Percentiles rank a stretch among this genome's conserved stretches.
Evolutionary conservation across 2,113 vertebrate species (phyloP).

Genomic region (Merops nubicus): DNA sequence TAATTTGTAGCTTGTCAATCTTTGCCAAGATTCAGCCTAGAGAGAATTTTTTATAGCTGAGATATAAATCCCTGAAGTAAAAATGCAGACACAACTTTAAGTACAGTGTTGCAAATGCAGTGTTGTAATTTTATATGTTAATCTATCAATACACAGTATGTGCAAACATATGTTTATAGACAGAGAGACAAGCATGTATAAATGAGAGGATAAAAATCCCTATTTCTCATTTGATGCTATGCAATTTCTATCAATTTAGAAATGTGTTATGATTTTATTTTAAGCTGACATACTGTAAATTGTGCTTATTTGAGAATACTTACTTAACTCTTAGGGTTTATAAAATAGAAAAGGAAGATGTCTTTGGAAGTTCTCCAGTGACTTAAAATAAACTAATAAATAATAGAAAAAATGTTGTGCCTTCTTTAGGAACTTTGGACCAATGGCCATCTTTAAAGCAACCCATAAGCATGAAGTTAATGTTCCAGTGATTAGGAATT

Average conservation of each 20-base stretch:
- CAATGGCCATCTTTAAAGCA: constrained; percentile 15
- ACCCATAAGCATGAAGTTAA: neutral
- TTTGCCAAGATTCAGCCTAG: constrained; percentile 49
- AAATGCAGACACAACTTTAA: constrained; percentile 80
- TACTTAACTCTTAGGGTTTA: constrained; percentile 68
- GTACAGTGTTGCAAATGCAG: constrained; percentile 74
- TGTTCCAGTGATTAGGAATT: neutral
- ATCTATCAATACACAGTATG: constrained; percentile 79
- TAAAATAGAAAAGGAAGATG: constrained; percentile 50
- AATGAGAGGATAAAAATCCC: constrained; percentile 76
- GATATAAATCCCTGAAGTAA: constrained; percentile 73
- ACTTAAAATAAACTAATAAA: constrained; percentile 63
- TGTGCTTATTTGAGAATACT: constrained; percentile 68
- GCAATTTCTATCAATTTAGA: constrained; percentile 79
- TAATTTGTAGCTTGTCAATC: constrained; percentile 33
- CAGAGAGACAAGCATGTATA: constrained; percentile 76
- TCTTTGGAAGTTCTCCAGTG: constrained; percentile 53
- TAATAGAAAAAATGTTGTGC: constrained; percentile 2
- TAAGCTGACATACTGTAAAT: constrained; percentile 70
- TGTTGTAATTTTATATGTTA: constrained; percentile 78
- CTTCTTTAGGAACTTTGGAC: neutral
- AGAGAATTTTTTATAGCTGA: constrained; percentile 67
- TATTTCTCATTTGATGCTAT: constrained; percentile 75
- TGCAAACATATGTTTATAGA: constrained; percentile 82
- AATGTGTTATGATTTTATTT: constrained; percentile 76